Conservation (phyloP, 2,797 vertebrate species). For the Hylomyscus alleni region DNA sequence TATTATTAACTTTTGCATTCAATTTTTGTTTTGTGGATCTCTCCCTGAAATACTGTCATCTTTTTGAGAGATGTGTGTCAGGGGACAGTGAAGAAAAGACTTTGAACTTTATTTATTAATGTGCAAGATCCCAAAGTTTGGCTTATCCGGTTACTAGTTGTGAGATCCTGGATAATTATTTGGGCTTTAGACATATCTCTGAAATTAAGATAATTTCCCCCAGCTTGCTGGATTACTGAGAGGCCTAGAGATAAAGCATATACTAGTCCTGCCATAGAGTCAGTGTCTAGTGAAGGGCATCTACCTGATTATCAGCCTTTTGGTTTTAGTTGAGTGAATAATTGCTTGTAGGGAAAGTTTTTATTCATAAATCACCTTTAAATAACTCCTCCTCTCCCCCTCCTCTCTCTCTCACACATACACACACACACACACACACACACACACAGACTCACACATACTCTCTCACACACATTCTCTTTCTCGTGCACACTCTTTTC, state of each 20-base stretch:
- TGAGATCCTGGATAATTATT: constrained; percentile 54
- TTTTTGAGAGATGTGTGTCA: not conserved
- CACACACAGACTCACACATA: no score
- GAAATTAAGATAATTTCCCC: constrained; percentile 37
- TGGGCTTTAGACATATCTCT: constrained; percentile 7
- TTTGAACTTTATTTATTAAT: constrained; percentile 5
- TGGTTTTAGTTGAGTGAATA: constrained; percentile 61
- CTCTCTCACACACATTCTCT: no score
- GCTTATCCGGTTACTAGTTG: not conserved
- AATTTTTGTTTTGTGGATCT: constrained; percentile 43
- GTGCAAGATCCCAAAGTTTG: not conserved
- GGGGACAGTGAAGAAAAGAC: not conserved
- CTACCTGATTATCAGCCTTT: constrained; percentile 45
- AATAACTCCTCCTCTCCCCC: not conserved
- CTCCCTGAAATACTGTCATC: constrained; percentile 45
- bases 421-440: no score
- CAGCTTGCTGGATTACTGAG: constrained; percentile 29
- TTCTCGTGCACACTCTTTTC: not conserved
- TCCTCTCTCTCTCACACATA: no score
- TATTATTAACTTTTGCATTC: constrained; percentile 44
- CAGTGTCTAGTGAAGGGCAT: not conserved
- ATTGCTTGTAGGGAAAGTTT: constrained; percentile 57
- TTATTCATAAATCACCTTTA: constrained; percentile 50
- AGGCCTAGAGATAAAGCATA: constrained; percentile 34
- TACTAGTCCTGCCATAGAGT: not conserved